A percentile compares a stretch with the other conserved stretches of the same genome.
These are phyloP conservation scores for Odocoileus virginianus DNA, from an alignment of 2,113 vertebrate species.

Conservation along the genomic window DNA sequence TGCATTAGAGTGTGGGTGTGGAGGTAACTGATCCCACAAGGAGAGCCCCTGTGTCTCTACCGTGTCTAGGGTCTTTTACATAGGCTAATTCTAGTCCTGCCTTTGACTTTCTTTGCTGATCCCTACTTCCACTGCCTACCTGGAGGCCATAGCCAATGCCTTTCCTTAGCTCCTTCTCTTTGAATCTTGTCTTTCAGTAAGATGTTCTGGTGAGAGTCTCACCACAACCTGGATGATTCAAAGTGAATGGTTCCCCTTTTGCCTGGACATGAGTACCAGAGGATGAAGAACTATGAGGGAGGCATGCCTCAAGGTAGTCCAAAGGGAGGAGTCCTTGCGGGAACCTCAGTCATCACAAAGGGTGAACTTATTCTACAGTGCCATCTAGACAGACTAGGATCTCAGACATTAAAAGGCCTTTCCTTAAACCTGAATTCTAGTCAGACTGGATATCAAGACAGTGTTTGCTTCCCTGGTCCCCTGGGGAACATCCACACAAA, in stretches of 20 bases:
- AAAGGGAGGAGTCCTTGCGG: background rate
- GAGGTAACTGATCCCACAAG: background rate
- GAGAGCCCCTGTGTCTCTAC: background rate
- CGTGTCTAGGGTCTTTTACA: background rate
- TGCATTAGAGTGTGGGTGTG: too few species aligned
- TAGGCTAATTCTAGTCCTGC: background rate
- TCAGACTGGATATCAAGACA: background rate
- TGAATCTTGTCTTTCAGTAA: background rate
- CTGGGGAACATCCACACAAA: background rate
- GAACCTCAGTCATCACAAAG: background rate
- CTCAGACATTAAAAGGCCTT: background rate
- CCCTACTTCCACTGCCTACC: background rate
- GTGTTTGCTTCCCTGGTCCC: background rate
- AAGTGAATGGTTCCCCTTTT: background rate
- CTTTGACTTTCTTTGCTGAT: background rate
- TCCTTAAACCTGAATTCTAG: background rate
- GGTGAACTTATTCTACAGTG: background rate
- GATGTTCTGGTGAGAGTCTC: background rate
- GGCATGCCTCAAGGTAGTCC: too few species aligned
- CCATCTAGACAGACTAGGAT: background rate
- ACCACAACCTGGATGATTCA: rapidly evolving
- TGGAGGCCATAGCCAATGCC: background rate
- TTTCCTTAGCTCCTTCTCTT: background rate
- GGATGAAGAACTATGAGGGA: background rate
- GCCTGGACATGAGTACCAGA: background rate